These are phyloP conservation scores for Ctenodactylus gundi DNA, from an alignment of 2,113 vertebrate genomes.

Conservation along the genomic window DNA sequence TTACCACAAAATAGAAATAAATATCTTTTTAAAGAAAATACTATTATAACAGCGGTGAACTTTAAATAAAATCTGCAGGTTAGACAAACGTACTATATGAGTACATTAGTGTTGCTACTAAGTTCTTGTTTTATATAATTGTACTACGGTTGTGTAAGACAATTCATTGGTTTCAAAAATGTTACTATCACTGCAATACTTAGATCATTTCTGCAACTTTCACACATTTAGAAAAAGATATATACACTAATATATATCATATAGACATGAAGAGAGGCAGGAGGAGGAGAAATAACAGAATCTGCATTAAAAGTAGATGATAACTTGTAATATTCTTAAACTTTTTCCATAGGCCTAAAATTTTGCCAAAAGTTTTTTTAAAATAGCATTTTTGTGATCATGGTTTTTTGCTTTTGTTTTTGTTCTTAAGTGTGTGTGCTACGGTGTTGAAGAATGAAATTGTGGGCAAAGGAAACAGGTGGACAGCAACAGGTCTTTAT, in stretches of 20 bases:
- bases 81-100: not conserved
- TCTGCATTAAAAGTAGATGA: not conserved
- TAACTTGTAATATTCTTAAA: constrained; percentile 22
- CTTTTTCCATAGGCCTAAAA: constrained; percentile 23
- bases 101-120: not conserved
- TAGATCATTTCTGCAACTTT: not conserved
- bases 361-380: not conserved
- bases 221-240: not conserved
- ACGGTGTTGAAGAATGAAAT: no score
- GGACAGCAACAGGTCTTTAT: no score
- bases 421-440: no score
- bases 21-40: no score
- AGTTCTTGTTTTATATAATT: constrained; percentile 17
- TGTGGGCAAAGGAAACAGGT: no score
- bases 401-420: no score
- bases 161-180: constrained; percentile 15
- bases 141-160: not conserved
- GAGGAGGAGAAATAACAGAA: not conserved
- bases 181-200: not conserved
- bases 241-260: not conserved
- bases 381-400: no score
- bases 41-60: not conserved
- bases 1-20: not conserved
- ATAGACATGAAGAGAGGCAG: not conserved
- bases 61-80: constrained; percentile 36